These are phyloP conservation scores for Pseudeuparius sepicola DNA, from an alignment of 2,888 invertebrate genomes.

Conservation along the genomic window DNA sequence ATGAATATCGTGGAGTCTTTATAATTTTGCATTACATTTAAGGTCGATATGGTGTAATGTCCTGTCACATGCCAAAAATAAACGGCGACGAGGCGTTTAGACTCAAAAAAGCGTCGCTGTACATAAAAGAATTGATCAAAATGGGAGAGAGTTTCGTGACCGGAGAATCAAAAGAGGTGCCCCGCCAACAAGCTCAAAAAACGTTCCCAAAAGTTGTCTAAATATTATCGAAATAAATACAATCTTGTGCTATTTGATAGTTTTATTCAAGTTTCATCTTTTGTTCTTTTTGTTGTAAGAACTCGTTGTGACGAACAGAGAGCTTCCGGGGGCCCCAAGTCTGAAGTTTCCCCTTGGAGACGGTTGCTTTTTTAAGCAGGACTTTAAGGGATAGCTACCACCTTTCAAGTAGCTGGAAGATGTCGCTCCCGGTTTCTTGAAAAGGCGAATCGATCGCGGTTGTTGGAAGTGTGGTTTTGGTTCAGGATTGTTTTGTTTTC, in stretches of 20 bases:
- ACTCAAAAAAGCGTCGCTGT: slow-evolving; percentile 29
- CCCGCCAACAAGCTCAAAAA: no score
- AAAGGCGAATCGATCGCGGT: slow-evolving; percentile 30
- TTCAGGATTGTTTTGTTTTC: slow-evolving; percentile 27
- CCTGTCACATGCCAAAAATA: slow-evolving; percentile 34
- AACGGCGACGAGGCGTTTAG: slow-evolving; percentile 30
- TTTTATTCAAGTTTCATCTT: no score
- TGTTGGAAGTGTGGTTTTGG: slow-evolving; percentile 29
- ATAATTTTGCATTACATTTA: no score
- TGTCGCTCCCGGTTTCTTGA: slow-evolving; percentile 22
- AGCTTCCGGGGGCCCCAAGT: slow-evolving; percentile 28
- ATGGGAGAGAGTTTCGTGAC: slow-evolving; percentile 32
- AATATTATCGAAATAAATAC: no score
- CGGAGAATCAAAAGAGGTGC: slow-evolving; percentile 26
- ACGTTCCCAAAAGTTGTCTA: no score
- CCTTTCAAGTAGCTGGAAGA: slow-evolving; percentile 25
- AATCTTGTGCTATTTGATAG: no score
- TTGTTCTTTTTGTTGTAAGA: slow-evolving; percentile 19
- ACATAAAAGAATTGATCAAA: slow-evolving; percentile 30
- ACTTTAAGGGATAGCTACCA: slow-evolving; percentile 29
- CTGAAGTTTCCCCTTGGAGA: slow-evolving; percentile 23
- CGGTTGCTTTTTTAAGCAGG: slow-evolving; percentile 26
- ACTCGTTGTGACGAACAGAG: slow-evolving; percentile 25
- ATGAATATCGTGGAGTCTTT: no score
- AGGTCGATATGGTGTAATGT: slow-evolving; percentile 33